phyloP scores from a whole-genome alignment of 2,797 vertebrate species.

The Platyrinchus mystaceus region DNA sequence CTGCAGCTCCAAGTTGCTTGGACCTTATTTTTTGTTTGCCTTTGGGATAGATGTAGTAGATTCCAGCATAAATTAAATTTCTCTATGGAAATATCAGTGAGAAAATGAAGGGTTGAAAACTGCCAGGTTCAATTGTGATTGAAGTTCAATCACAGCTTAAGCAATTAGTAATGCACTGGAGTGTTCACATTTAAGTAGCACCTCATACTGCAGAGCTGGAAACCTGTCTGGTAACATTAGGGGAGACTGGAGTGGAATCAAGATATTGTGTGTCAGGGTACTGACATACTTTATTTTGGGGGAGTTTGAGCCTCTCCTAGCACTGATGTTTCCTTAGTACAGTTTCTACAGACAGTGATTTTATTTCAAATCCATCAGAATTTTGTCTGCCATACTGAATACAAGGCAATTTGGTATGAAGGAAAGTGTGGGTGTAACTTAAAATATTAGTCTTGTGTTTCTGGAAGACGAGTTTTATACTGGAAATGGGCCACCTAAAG shows the following conservation, averaged over 20 bases:
- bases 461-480: rapidly evolving
- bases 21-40: neutral
- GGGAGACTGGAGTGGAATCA: neutral
- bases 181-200: neutral
- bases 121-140: neutral
- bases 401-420: neutral
- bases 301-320: neutral
- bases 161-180: neutral
- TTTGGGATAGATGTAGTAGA: neutral
- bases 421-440: neutral
- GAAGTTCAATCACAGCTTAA: neutral
- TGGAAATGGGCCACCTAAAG: neutral
- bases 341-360: neutral
- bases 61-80: neutral
- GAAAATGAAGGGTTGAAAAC: neutral
- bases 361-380: neutral
- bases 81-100: neutral
- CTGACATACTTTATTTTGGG: neutral
- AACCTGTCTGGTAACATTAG: neutral
- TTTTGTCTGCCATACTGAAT: neutral
- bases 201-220: neutral
- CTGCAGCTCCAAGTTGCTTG: neutral
- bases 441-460: neutral
- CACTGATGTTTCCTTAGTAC: too few species aligned
- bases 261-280: too few species aligned